Evolutionary conservation across 1,140 invertebrate genomes (phyloP).

Genomic region (Calephelis virginiensis): DNA sequence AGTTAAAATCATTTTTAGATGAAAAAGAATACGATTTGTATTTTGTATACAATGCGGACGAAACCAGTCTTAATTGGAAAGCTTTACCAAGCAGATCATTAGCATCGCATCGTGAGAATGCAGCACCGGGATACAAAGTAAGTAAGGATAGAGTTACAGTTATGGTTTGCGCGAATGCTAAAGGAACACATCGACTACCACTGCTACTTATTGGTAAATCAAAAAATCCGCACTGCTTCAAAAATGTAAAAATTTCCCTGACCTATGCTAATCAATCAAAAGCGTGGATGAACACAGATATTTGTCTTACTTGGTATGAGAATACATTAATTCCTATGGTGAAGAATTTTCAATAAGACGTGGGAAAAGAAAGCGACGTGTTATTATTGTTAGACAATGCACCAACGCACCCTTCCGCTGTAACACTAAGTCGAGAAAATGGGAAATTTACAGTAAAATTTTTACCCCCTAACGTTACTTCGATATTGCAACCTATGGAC

Average conservation of each 20-base stretch:
- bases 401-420: no score
- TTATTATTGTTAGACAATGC: no score
- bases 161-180: not conserved
- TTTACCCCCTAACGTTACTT: no score
- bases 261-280: not conserved
- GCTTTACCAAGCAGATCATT: conserved; percentile 41
- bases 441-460: no score
- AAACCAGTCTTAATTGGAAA: conserved; percentile 64
- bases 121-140: not conserved
- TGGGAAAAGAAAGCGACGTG: no score
- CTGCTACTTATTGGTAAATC: conserved; percentile 1
- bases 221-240: not conserved
- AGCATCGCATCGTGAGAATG: not conserved
- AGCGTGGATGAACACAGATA: not conserved
- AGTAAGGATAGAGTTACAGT: conserved; percentile 15
- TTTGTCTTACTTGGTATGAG: conserved; percentile 1
- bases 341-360: no score
- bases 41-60: conserved; percentile 61
- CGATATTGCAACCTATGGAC: no score
- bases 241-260: not conserved
- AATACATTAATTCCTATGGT: not conserved
- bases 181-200: not conserved
- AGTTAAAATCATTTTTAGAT: conserved; percentile 33
- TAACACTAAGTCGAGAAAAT: no score
- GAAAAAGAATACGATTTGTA: conserved; percentile 30